Base-by-base conservation (phyloP, 2,888 invertebrate species). In the Cistogaster globosa region DNA sequence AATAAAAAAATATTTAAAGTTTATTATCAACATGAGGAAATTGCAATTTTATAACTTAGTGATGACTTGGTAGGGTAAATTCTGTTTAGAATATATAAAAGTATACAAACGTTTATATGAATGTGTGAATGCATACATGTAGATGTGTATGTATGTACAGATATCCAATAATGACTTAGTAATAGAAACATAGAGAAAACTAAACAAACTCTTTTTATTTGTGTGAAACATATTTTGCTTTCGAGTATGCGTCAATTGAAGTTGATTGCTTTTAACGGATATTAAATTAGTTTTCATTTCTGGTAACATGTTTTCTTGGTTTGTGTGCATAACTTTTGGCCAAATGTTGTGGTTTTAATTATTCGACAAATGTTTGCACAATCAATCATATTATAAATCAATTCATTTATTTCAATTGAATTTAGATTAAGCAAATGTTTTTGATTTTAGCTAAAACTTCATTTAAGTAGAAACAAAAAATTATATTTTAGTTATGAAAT, bases 1-100 rank as follows among this genome's bases (percentile, higher is more conserved):
- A 32, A 32, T 7, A 32, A 32, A 32, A 0, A 69, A 55, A 8
- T 26, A 42, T n/a, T 22, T 45, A 26, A 38, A 16, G 36, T 36
- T 36, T 69, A 32, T 53, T n/a, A 77, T 60, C n/a, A 36, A 4
- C n/a, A 38, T 14, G n/a, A 63, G 78, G 42, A 69, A 79, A 79
- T 79, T 71, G 62, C 20, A 79, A 63, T 71, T 71, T 79, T 55
- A 71, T 79, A 62, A 57, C 71, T 79, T 60, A 14, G 20, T 48
- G 16, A 58, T 68, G 67, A 67, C 42, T 76, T 65, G 32, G 1
- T 11, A 26, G 42, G n/a, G 22, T 16, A 57, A 57, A 16, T 16
- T 57, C 26, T 57, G 16, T 63, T 26, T 18, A 32, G 6, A 22
- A 12, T 57, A 20, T 18, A 18, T 20, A 18, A 0, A 53, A n/a